A percentile compares a stretch with the other conserved stretches of the same genome.
Conservation (phyloP, 1,140 invertebrate species). For the Drosophila chauvacae region DNA sequence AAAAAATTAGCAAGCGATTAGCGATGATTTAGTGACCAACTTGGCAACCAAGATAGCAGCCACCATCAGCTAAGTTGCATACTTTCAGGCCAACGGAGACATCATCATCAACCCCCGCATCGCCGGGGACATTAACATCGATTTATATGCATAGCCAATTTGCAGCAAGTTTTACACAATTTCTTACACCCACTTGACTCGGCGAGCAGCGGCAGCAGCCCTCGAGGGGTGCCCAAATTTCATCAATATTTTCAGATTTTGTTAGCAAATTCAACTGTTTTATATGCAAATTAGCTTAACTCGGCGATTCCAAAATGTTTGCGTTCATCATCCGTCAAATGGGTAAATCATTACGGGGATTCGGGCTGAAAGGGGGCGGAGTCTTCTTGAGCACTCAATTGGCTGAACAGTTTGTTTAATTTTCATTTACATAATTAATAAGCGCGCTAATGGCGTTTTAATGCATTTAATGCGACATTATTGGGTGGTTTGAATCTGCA, state of each 20-base stretch:
- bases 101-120: slow-evolving; percentile 7
- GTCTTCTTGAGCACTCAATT: slow-evolving; percentile 53
- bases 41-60: slow-evolving; percentile 1
- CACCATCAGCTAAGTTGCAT: slow-evolving; percentile 35
- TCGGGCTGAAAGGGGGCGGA: not conserved
- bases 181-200: slow-evolving; percentile 84
- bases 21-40: slow-evolving; percentile 34
- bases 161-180: slow-evolving; percentile 84
- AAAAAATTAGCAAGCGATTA: slow-evolving; percentile 59
- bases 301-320: slow-evolving; percentile 63
- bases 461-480: slow-evolving; percentile 20
- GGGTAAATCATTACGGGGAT: slow-evolving; percentile 60
- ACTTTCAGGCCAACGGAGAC: slow-evolving; percentile 45
- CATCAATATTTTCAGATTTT: slow-evolving; percentile 82
- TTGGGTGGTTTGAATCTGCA: not conserved
- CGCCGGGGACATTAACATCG: slow-evolving; percentile 76
- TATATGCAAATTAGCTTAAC: slow-evolving; percentile 84
- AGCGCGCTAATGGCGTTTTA: slow-evolving; percentile 30
- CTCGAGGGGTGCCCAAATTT: slow-evolving; percentile 73
- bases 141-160: slow-evolving; percentile 85
- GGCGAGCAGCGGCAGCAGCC: slow-evolving; percentile 29
- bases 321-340: slow-evolving; percentile 58
- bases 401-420: slow-evolving; percentile 43
- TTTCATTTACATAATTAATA: slow-evolving; percentile 61
- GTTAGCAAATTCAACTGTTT: slow-evolving; percentile 81